Evolutionary conservation across 30 jellyfish, hydroid and myxozoan species (phyloP).

Genomic region (Hydractinia symbiolongicarpus): DNA sequence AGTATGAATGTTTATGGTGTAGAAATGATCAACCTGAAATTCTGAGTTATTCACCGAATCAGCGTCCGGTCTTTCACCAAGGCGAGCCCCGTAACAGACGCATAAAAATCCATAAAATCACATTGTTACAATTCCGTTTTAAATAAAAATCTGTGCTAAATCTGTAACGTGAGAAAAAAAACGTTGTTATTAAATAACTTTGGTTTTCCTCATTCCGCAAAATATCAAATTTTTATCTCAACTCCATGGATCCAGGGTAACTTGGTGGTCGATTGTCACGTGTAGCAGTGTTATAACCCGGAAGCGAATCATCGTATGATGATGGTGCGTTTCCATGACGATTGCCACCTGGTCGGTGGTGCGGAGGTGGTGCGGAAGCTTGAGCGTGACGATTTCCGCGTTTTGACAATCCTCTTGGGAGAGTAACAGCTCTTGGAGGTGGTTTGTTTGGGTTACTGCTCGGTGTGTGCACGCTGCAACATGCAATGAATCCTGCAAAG

Average conservation of each 20-base stretch:
- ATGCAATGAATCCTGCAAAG: slow-evolving; percentile 69
- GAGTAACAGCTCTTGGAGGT: slow-evolving; percentile 72
- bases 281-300: slow-evolving; percentile 14
- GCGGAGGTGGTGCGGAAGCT: slow-evolving; percentile 29
- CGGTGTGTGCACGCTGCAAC: slow-evolving; percentile 97
- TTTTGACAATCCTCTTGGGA: slow-evolving; percentile 76
- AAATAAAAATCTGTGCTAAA: too few relatives aligned
- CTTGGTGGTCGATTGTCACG: background rate
- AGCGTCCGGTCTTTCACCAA: too few relatives aligned
- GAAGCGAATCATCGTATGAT: background rate
- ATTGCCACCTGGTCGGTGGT: background rate
- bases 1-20: too few relatives aligned
- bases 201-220: too few relatives aligned
- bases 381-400: slow-evolving; percentile 36
- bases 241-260: slow-evolving; percentile 19
- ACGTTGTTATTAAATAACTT: too few relatives aligned
- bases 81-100: too few relatives aligned
- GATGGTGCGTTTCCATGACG: background rate
- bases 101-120: too few relatives aligned
- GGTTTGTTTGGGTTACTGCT: slow-evolving; percentile 89
- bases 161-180: too few relatives aligned
- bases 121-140: too few relatives aligned
- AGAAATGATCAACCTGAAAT: too few relatives aligned
- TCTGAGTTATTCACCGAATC: too few relatives aligned
- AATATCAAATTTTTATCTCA: background rate